phyloP scores from a whole-genome alignment of 2,888 invertebrate species.

The Elysia crispata region DNA sequence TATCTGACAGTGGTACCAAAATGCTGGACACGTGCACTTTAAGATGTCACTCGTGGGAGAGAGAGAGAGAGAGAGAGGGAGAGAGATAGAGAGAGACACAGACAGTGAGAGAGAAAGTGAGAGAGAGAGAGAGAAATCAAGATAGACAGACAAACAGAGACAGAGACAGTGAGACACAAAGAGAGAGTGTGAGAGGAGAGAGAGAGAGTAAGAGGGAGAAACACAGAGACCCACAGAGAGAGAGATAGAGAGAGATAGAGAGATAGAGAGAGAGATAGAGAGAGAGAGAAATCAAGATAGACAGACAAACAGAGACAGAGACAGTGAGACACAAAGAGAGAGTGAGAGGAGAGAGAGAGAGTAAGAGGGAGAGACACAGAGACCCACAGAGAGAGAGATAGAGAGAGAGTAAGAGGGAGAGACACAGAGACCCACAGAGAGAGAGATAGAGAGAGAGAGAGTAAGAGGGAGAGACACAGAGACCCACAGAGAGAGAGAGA shows the following conservation, averaged over 20 bases:
- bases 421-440: background rate
- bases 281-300: no score
- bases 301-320: background rate
- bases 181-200: background rate
- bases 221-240: background rate
- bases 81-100: background rate
- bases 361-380: no score
- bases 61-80: background rate
- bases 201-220: background rate
- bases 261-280: constrained; percentile 3
- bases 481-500: constrained; percentile 32
- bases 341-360: background rate
- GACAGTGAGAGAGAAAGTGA: no score
- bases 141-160: background rate
- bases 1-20: background rate
- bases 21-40: background rate
- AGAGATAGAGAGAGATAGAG: background rate
- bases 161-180: background rate
- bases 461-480: background rate
- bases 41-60: background rate
- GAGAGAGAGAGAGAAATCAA: no score
- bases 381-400: background rate
- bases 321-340: background rate
- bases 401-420: background rate
- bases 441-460: constrained; percentile 27